Base-by-base conservation (phyloP, 2,797 vertebrate species). In the Hoplostethus mediterraneus region DNA sequence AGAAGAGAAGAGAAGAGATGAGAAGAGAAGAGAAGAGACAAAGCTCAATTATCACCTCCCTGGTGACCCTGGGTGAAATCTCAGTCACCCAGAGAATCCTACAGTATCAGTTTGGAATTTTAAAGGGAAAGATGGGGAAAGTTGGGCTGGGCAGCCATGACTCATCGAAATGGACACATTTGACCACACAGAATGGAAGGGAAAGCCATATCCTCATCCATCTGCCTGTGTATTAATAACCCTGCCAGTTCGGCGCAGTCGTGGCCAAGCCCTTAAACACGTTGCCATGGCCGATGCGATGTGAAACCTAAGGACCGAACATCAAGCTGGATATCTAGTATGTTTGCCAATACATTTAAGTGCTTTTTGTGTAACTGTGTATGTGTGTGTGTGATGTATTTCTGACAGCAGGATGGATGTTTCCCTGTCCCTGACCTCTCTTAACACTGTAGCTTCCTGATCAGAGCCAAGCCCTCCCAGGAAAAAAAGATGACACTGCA, bases 241-340 rank as follows among this genome's bases (percentile, higher is more conserved):
- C 31, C 56, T 70, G 76, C 75, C 80, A 80, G 69, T 64, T 70
- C 49, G 49, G 63, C 51, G 61, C 65, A 74, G 63, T 69, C 68
- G 56, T 73, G 40, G 64, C 61, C n/a, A 55, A 48, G 56, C 58
- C 52, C 28, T 83, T 69, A 77, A 77, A 87, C 71, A 81, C 79
- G 62, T 81, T 44, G 30, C 28, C 17, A 52, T 59, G 51, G 67
- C n/a, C 42, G 42, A 71, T 54, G 59, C 57, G 42, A 79, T 71
- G 78, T 83, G 75, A 77, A 83, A 77, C 40, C 69, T 51, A 75
- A 79, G 42, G 53, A 60, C 67, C 33, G 52, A 66, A 71, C 38
- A 61, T 64, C 17, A 49, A 60, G 42, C 77, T 66, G 63, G 48
- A 75, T 66, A 63, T 66, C 77, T 28, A 51, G 51, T 66, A 42